These are phyloP conservation scores for Prosopocoilus inquinatus DNA, from an alignment of 2,888 invertebrate species.

Conservation along the genomic window DNA sequence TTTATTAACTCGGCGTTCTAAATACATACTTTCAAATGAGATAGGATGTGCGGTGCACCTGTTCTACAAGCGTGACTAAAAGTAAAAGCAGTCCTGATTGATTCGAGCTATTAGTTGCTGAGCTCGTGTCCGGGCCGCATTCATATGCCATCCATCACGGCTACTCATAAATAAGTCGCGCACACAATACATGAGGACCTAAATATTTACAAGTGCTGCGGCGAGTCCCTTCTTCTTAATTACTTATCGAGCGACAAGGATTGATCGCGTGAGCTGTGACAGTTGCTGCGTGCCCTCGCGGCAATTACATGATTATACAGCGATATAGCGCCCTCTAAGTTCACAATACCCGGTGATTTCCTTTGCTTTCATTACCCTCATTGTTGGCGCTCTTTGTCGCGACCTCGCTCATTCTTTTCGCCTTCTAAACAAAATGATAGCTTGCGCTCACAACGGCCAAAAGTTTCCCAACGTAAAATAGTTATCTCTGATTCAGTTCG, in stretches of 20 bases:
- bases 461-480: constrained; percentile 38
- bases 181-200: constrained; percentile 22
- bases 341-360: constrained; percentile 49
- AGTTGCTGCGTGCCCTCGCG: constrained; percentile 33
- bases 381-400: constrained; percentile 46
- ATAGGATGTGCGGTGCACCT: constrained; percentile 38
- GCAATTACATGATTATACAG: constrained; percentile 48
- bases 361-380: constrained; percentile 50
- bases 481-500: constrained; percentile 30
- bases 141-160: constrained; percentile 35
- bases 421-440: constrained; percentile 47
- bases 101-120: constrained; percentile 41
- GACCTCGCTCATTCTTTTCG: constrained; percentile 39
- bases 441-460: constrained; percentile 31
- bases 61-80: constrained; percentile 44
- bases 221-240: constrained; percentile 40
- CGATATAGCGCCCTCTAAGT: constrained; percentile 29
- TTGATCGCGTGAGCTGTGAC: constrained; percentile 47
- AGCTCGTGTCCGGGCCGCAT: constrained; percentile 30
- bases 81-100: constrained; percentile 46
- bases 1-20: constrained; percentile 26
- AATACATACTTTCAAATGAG: constrained; percentile 30
- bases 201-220: constrained; percentile 37
- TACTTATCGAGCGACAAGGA: constrained; percentile 46
- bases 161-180: constrained; percentile 35